These are phyloP conservation scores for Halichondria panicea DNA, from an alignment of 37 sponge, comb jelly and placozoan species.

Conservation along the genomic window DNA sequence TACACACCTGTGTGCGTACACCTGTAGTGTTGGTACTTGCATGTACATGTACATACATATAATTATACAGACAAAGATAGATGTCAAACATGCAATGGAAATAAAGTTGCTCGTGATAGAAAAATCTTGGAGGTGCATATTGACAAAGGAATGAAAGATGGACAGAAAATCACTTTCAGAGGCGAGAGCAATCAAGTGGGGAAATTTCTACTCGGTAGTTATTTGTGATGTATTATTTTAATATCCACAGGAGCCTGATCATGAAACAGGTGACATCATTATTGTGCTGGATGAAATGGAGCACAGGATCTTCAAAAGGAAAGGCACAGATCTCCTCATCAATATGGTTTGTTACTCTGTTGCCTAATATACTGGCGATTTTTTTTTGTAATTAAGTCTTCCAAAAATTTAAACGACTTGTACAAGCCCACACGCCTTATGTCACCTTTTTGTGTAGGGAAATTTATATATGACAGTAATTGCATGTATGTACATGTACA, in stretches of 20 bases:
- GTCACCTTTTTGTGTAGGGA: no score
- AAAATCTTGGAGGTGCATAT: constrained; percentile 94
- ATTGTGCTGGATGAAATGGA: constrained; percentile 92
- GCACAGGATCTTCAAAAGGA: constrained; percentile 70
- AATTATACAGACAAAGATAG: constrained; percentile 86
- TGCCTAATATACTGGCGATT: background rate
- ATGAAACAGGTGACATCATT: constrained; percentile 94
- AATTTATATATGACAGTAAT: no score
- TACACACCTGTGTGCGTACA: background rate
- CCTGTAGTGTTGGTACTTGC: background rate
- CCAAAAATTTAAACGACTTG: no score
- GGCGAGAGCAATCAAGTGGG: constrained; percentile 93
- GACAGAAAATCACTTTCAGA: constrained; percentile 85
- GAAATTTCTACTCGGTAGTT: background rate
- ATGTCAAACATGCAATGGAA: constrained; percentile 82
- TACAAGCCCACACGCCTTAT: no score
- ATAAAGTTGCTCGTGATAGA: constrained; percentile 79
- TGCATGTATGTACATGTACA: no score
- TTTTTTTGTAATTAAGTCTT: no score
- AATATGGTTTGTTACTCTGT: constrained; percentile 56
- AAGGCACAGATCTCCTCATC: constrained; percentile 84
- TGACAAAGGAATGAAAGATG: constrained; percentile 97
- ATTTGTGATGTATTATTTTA: background rate
- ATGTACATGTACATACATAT: no score
- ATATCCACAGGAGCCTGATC: constrained; percentile 79